A percentile compares a stretch with the other conserved stretches of the same genome.
phyloP scores from a whole-genome alignment of 92 coral and sea anemone species.

The Desmophyllum pertusum region DNA sequence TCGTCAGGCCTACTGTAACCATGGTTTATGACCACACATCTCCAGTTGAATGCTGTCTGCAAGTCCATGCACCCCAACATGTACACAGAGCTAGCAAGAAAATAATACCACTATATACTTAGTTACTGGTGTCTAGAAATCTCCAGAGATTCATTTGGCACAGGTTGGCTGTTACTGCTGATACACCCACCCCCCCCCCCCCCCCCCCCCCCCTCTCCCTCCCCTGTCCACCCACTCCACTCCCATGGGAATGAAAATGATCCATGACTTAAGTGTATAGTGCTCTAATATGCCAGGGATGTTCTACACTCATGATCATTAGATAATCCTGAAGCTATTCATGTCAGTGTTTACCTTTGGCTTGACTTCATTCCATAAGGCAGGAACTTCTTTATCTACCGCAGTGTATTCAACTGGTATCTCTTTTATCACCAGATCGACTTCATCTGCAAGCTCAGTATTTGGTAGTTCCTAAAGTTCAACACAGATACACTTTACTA shows the following conservation, averaged over 20 bases:
- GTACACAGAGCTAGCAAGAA: constrained; percentile 80
- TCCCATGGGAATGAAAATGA: too few species aligned
- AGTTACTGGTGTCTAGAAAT: too few species aligned
- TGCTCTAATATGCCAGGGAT: too few species aligned
- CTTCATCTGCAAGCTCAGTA: constrained; percentile 65
- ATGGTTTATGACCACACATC: constrained; percentile 81
- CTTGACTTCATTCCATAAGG: constrained; percentile 77
- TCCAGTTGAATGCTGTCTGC: constrained; percentile 79
- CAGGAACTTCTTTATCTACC: constrained; percentile 72
- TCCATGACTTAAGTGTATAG: too few species aligned
- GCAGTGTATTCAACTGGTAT: constrained; percentile 84
- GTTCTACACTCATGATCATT: too few species aligned
- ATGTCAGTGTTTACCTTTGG: constrained; percentile 94
- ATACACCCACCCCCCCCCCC: too few species aligned
- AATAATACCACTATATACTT: background rate
- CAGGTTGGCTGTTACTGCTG: too few species aligned
- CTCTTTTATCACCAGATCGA: constrained; percentile 79
- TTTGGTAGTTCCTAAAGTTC: constrained; percentile 65
- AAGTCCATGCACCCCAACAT: constrained; percentile 89
- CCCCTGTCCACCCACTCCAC: too few species aligned
- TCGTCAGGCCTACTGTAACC: constrained; percentile 75
- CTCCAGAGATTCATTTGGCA: too few species aligned
- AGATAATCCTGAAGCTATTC: background rate
- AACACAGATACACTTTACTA: background rate
- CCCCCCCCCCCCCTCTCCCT: too few species aligned